phyloP scores from a whole-genome alignment of 2,797 vertebrate genomes.

The Octomys mimax region DNA sequence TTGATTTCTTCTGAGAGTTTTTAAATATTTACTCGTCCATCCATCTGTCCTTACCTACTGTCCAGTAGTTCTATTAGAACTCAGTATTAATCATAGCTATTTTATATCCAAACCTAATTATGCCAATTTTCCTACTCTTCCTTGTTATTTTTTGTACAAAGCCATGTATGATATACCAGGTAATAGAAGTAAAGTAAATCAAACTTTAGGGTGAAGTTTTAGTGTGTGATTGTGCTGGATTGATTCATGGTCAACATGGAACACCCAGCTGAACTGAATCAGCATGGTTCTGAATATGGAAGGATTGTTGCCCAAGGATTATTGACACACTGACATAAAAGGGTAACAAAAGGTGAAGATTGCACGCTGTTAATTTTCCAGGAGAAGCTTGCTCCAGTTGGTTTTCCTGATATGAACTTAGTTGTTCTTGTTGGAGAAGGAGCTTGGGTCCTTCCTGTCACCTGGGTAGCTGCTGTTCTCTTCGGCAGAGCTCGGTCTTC shows the following conservation, averaged over 20 bases:
- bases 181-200: not conserved
- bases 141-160: constrained; percentile 15
- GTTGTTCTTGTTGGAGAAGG: not conserved
- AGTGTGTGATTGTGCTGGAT: not conserved
- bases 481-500: not conserved
- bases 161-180: not conserved
- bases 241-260: not conserved
- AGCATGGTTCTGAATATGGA: not conserved
- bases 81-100: not conserved
- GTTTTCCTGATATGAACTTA: not conserved
- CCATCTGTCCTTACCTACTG: not conserved
- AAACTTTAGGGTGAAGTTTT: not conserved
- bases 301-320: not conserved
- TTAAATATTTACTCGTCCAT: not conserved
- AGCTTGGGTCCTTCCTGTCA: not conserved
- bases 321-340: not conserved
- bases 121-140: not conserved
- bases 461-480: not conserved
- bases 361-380: not conserved
- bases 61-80: not conserved
- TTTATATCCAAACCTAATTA: not conserved
- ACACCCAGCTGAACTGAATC: not conserved
- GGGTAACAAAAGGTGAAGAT: not conserved
- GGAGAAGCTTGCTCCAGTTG: not conserved
- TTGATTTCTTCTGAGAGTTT: not conserved